Percentiles rank a stretch among this genome's conserved stretches.
These are phyloP conservation scores for Drosophila rufa DNA, from an alignment of 1,140 invertebrate genomes.

Conservation along the genomic window DNA sequence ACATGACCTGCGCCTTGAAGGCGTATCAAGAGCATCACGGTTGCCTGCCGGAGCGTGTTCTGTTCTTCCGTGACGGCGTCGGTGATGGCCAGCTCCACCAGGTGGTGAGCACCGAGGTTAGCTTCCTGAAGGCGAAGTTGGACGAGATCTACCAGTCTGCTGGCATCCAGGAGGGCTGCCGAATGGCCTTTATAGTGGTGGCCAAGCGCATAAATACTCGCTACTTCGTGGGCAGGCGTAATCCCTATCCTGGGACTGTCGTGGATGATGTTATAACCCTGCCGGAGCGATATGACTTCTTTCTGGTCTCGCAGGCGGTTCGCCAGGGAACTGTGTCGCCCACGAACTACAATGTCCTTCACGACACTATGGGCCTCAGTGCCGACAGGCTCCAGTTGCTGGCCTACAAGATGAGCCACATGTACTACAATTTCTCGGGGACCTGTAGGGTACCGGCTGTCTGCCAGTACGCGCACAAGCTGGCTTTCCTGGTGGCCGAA, in stretches of 20 bases:
- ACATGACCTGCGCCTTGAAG: constrained; percentile 87
- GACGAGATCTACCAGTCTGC: constrained; percentile 85
- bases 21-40: constrained; percentile 85
- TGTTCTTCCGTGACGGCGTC: constrained; percentile 93
- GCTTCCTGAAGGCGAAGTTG: constrained; percentile 86
- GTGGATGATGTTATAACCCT: constrained; percentile 94
- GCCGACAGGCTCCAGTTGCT: constrained; percentile 90
- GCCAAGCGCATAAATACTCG: constrained; percentile 90
- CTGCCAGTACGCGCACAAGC: constrained; percentile 94
- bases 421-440: constrained; percentile 94
- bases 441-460: constrained; percentile 94
- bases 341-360: constrained; percentile 92
- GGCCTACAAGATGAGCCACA: constrained; percentile 92
- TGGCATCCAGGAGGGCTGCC: constrained; percentile 71
- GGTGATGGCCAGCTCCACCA: constrained; percentile 93
- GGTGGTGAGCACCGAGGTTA: constrained; percentile 88
- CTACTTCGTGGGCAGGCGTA: constrained; percentile 87
- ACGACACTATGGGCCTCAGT: constrained; percentile 87
- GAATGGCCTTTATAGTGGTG: constrained; percentile 90
- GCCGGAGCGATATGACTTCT: constrained; percentile 94
- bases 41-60: constrained; percentile 86
- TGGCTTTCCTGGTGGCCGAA: constrained; percentile 92
- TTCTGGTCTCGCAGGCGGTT: constrained; percentile 91
- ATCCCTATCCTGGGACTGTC: constrained; percentile 94
- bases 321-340: constrained; percentile 93